Base-by-base conservation (phyloP, 2,888 invertebrate genomes). In the Synanthedon vespiformis region DNA sequence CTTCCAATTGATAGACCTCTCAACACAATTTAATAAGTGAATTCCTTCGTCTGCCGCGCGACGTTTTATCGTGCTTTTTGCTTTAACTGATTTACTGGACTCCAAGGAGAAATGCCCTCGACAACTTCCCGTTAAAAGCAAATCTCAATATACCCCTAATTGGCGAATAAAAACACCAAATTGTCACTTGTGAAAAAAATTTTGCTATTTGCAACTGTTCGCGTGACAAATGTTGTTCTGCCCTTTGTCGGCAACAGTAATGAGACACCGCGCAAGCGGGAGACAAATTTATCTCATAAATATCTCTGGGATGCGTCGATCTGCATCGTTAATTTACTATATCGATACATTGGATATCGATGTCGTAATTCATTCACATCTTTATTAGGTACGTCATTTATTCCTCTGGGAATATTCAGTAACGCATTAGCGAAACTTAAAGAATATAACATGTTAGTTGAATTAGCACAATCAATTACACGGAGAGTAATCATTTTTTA, bases 241-340 rank as follows among this genome's bases (percentile, higher is more conserved):
- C 55, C 60, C 83, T 85, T 85, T 86, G 85, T 83, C 85, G 85
- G 85, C 76, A 59, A 58, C 68, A 55, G 70, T 82, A 85, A 85
- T 84, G 80, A 82, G 80, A 77, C 78, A 64, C 72, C 66, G 68
- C 60, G 70, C 74, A 68, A 70, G 67, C 67, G 66, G 65, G 72
- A 74, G 81, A 85, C 83, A 85, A 85, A 85, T 86, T 83, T 74
- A 76, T 71, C 74, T 71, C 82, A 81, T 82, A 85, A 85, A 84
- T 85, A 78, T 80, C 76, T 68, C 67, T 58, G 67, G 68, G 78
- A 77, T 74, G 77, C 77, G 74, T 76, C 77, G 80, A 83, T 81
- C 75, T 74, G 75, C 72, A 69, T 73, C 72, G 72, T 79, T 81
- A 81, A 80, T 82, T 79, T 76, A 80, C 72, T 69, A 68, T 44